phyloP scores from a whole-genome alignment of 2,113 vertebrate species.

The Grammomys dolichurus region DNA sequence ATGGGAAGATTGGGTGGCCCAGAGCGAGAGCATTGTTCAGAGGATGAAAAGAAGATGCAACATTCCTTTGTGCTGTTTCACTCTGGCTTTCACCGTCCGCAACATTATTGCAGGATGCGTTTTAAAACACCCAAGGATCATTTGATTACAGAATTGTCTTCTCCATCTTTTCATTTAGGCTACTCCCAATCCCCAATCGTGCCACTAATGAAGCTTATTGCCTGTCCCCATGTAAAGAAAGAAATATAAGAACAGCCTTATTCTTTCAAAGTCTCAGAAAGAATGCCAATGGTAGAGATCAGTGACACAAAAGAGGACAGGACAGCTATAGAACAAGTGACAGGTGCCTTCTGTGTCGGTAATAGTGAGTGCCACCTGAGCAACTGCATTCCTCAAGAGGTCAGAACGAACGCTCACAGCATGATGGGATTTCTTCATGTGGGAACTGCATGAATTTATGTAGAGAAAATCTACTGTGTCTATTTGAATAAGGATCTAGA shows the following conservation, averaged over 20 bases:
- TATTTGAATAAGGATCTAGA: neutral
- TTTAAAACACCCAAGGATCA: constrained; percentile 43
- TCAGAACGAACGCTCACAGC: neutral
- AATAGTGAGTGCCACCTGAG: neutral
- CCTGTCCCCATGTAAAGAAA: neutral
- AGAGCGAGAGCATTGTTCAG: constrained; percentile 17
- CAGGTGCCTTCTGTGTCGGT: neutral
- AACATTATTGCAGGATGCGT: neutral
- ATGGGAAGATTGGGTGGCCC: constrained; percentile 54
- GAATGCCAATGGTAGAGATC: constrained; percentile 15
- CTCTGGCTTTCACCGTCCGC: neutral
- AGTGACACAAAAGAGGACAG: neutral
- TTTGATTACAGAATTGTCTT: constrained; percentile 42
- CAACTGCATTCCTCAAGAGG: neutral
- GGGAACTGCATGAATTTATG: neutral
- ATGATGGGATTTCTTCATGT: neutral
- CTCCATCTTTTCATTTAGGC: constrained; percentile 52
- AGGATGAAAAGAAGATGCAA: neutral
- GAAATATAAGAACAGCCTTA: neutral
- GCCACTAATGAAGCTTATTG: neutral
- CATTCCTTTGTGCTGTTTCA: constrained; percentile 52
- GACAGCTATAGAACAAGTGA: neutral
- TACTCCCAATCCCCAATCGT: neutral
- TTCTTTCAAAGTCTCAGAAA: constrained; percentile 44
- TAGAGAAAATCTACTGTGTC: neutral